phyloP scores from a whole-genome alignment of 2,888 invertebrate species.

The Caenorhabditis macrosperma region DNA sequence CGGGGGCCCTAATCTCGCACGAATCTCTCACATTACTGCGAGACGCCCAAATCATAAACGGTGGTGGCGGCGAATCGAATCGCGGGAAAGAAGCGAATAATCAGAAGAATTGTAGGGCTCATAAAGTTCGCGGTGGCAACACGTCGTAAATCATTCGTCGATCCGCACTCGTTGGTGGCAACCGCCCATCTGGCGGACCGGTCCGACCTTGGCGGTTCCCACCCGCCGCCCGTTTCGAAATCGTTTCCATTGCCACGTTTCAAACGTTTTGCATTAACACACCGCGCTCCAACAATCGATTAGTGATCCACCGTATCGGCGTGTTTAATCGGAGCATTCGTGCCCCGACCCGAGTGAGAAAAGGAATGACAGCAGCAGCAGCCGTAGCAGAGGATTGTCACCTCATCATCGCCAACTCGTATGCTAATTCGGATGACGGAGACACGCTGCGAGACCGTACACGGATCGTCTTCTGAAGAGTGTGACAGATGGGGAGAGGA shows the following conservation, averaged over 20 bases:
- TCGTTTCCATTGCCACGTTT: neutral
- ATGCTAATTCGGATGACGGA: conserved; percentile 44
- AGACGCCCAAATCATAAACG: neutral
- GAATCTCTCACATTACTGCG: neutral
- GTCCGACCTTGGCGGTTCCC: conserved; percentile 27
- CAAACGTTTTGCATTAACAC: neutral
- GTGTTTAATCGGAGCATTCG: neutral
- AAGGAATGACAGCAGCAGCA: no score
- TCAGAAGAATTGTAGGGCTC: conserved; percentile 41
- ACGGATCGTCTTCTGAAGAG: neutral
- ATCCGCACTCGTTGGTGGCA: conserved; percentile 7
- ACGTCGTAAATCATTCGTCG: conserved; percentile 50
- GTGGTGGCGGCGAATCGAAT: neutral
- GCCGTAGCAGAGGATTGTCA: no score
- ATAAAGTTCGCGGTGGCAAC: conserved; percentile 47
- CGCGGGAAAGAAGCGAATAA: neutral
- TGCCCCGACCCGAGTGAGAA: conserved; percentile 5
- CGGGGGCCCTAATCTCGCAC: conserved; percentile 1
- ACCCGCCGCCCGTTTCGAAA: neutral
- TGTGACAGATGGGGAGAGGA: neutral
- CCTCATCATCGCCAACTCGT: conserved; percentile 49
- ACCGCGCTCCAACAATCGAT: neutral
- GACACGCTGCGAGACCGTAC: conserved; percentile 32
- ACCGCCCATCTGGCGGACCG: conserved; percentile 42
- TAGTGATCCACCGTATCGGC: neutral